Evolutionary conservation across 2,113 vertebrate genomes (phyloP).

Genomic region (Beaufortia kweichowensis): DNA sequence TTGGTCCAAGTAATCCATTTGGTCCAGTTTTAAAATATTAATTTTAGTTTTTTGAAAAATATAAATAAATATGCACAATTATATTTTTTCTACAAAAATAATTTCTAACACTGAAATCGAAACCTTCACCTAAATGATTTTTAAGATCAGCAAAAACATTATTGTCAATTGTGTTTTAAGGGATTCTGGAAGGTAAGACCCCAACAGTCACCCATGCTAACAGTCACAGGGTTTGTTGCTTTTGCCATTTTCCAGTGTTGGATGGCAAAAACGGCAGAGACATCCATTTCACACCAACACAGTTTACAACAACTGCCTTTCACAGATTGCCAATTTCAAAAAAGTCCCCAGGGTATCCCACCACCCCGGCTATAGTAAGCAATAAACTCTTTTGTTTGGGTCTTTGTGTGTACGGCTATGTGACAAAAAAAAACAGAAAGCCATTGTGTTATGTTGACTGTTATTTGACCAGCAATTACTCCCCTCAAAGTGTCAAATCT

Average conservation of each 20-base stretch:
- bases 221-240: conserved; percentile 27
- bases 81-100: too few species aligned
- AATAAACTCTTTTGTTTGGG: neutral
- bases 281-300: conserved; percentile 49
- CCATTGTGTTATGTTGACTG: neutral
- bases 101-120: too few species aligned
- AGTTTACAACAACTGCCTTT: conserved; percentile 36
- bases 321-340: conserved; percentile 39
- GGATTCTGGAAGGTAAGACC: too few species aligned
- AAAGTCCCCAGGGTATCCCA: conserved; percentile 40
- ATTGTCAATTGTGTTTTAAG: too few species aligned
- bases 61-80: too few species aligned
- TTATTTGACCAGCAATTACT: conserved; percentile 42
- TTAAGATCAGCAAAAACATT: too few species aligned
- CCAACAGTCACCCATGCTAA: conserved; percentile 25
- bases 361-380: conserved; percentile 22
- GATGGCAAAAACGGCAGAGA: conserved; percentile 21
- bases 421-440: conserved; percentile 1
- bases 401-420: neutral
- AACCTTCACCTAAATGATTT: too few species aligned
- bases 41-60: too few species aligned
- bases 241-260: conserved; percentile 30
- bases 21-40: too few species aligned
- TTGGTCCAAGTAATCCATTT: too few species aligned
- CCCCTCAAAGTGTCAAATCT: conserved; percentile 28